Evolutionary conservation across 2,113 vertebrate species (phyloP).

Genomic region (Pygoscelis adeliae): DNA sequence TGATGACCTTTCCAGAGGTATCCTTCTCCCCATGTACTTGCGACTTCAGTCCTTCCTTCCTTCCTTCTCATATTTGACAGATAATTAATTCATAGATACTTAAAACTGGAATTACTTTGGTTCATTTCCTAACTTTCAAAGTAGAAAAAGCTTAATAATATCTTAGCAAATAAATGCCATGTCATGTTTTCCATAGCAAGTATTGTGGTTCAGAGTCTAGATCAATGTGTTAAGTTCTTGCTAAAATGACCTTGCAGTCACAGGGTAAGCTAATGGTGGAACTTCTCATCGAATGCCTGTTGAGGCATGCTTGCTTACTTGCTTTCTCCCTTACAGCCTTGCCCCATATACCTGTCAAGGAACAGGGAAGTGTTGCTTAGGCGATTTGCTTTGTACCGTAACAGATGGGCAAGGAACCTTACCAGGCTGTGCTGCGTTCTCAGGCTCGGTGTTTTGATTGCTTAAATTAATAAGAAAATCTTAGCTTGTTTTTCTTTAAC

Average conservation of each 20-base stretch:
- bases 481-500: conserved; percentile 23
- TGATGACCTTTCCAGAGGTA: neutral
- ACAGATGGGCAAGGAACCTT: neutral
- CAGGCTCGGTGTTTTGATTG: neutral
- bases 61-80: neutral
- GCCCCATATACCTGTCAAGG: neutral
- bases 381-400: neutral
- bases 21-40: neutral
- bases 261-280: neutral
- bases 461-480: neutral
- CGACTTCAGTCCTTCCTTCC: accelerated
- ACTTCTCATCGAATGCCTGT: neutral
- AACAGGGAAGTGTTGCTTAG: neutral
- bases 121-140: neutral
- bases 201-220: neutral
- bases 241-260: neutral
- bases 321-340: neutral
- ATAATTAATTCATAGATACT: neutral
- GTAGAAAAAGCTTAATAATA: neutral
- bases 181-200: neutral
- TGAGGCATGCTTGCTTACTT: neutral
- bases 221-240: neutral
- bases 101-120: neutral
- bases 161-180: neutral
- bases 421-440: neutral